Conservation (phyloP, 1,140 invertebrate species). For the Ostrea denselamellosa region DNA sequence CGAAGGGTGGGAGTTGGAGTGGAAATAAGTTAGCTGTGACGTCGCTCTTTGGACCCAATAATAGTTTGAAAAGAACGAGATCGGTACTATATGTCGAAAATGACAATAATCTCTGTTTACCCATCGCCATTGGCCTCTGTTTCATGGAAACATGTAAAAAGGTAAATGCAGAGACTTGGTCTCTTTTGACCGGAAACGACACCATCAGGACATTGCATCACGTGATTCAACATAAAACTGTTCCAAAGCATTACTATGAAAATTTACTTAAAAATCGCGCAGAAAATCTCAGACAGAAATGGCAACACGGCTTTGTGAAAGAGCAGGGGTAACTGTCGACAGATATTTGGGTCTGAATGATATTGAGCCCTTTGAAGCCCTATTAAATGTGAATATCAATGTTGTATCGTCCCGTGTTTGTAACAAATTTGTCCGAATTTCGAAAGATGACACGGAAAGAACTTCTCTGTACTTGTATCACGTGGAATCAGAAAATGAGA, state of each 20-base stretch:
- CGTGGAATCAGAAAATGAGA: too few relatives aligned
- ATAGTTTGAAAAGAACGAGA: background rate
- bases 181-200: background rate
- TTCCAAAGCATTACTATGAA: background rate
- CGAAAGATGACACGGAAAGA: background rate
- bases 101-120: background rate
- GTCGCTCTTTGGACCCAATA: conserved; percentile 12
- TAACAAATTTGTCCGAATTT: conserved; percentile 44
- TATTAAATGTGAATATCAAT: conserved; percentile 37
- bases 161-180: conserved; percentile 1
- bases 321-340: conserved; percentile 15
- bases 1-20: too few relatives aligned
- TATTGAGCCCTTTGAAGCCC: conserved; percentile 37
- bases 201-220: background rate
- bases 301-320: conserved; percentile 19
- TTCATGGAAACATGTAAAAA: conserved; percentile 38
- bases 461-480: conserved; percentile 42
- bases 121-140: conserved; percentile 23
- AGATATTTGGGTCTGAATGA: conserved; percentile 35
- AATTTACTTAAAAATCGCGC: background rate
- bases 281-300: conserved; percentile 42
- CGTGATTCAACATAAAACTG: background rate
- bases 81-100: too few relatives aligned
- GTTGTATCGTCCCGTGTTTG: conserved; percentile 33
- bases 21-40: too few relatives aligned